A percentile compares a stretch with the other conserved stretches of the same genome.
phyloP scores from a whole-genome alignment of 2,888 invertebrate species.

The Cybosia mesomella region DNA sequence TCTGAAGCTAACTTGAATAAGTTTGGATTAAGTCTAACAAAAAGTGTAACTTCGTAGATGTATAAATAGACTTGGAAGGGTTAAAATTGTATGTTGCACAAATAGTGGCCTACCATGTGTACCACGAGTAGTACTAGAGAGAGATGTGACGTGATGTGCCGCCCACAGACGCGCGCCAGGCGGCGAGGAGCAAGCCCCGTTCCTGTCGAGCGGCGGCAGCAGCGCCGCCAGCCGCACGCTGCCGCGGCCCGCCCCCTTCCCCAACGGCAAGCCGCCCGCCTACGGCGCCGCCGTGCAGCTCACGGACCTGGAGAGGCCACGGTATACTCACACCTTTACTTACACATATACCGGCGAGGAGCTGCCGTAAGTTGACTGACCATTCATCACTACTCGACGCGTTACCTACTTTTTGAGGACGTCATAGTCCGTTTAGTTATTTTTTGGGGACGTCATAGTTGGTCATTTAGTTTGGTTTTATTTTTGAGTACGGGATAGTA shows the following conservation, averaged over 20 bases:
- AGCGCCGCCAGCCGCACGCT: conserved; percentile 84
- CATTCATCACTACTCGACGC: background rate
- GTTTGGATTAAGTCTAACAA: no score
- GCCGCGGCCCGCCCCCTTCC: conserved; percentile 88
- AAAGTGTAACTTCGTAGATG: no score
- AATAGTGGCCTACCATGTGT: no score
- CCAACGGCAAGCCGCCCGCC: conserved; percentile 88
- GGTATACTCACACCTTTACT: conserved; percentile 52
- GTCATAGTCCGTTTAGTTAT: background rate
- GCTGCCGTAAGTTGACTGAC: conserved; percentile 20
- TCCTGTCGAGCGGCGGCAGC: conserved; percentile 87
- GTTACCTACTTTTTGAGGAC: conserved; percentile 7
- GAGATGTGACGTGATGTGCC: no score
- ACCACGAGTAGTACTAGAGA: no score
- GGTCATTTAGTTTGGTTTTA: background rate
- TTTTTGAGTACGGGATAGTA: no score
- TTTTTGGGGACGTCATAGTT: background rate
- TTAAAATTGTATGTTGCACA: no score
- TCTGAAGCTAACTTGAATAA: no score
- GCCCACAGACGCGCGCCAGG: conserved; percentile 90
- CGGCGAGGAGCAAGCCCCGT: conserved; percentile 95
- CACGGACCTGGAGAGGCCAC: conserved; percentile 76
- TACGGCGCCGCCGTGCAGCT: conserved; percentile 88
- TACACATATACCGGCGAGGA: conserved; percentile 25
- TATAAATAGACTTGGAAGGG: no score